Conservation (phyloP, 2,797 vertebrate species). For the Falco rusticolus region DNA sequence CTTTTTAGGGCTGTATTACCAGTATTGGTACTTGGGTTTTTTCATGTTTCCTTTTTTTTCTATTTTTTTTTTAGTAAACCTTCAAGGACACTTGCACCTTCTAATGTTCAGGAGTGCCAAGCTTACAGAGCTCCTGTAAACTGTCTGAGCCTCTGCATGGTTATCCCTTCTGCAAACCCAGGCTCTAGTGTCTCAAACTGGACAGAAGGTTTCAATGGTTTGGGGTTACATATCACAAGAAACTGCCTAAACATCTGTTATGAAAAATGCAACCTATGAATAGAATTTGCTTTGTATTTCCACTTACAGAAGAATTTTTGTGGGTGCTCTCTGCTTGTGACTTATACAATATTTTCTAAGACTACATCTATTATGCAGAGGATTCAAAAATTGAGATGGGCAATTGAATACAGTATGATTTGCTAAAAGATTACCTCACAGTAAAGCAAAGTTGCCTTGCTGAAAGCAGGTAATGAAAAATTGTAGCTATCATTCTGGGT, state of each 20-base stretch:
- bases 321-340: neutral
- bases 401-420: neutral
- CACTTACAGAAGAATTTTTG: neutral
- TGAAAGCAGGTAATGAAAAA: neutral
- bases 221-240: neutral
- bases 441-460: neutral
- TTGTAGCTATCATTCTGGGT: neutral
- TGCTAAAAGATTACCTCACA: neutral
- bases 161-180: neutral
- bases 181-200: neutral
- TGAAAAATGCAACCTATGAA: neutral
- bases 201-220: neutral
- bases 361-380: neutral
- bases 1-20: neutral
- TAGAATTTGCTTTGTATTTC: neutral
- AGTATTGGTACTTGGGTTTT: neutral
- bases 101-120: neutral
- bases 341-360: neutral
- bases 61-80: neutral
- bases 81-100: neutral
- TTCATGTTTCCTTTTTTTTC: no score
- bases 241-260: neutral
- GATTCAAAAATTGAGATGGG: neutral
- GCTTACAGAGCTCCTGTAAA: neutral
- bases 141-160: neutral